A percentile compares a stretch with the other conserved stretches of the same genome.
These are phyloP conservation scores for Lepidurus arcticus DNA, from an alignment of 1,140 invertebrate genomes.

Conservation along the genomic window DNA sequence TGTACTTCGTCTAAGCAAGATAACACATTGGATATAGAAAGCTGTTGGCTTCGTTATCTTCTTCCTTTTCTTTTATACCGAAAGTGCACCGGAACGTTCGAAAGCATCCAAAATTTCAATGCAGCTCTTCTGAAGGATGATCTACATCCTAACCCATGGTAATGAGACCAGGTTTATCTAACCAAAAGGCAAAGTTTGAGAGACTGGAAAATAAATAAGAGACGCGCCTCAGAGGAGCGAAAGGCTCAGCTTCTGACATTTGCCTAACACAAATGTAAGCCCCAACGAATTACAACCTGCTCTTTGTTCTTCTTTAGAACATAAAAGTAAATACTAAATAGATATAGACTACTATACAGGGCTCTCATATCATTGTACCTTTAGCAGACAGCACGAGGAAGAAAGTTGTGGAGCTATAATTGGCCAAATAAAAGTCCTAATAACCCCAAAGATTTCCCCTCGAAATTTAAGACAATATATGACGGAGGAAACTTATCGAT, in stretches of 20 bases:
- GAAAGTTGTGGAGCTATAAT: too few relatives aligned
- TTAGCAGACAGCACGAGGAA: too few relatives aligned
- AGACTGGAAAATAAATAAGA: neutral
- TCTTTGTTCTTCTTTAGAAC: neutral
- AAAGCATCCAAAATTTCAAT: neutral
- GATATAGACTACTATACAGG: too few relatives aligned
- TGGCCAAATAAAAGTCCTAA: too few relatives aligned
- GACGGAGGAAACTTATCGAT: too few relatives aligned
- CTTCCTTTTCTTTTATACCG: neutral
- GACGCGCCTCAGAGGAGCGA: neutral
- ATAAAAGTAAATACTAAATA: neutral
- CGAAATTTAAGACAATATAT: too few relatives aligned
- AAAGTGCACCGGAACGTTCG: neutral
- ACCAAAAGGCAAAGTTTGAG: neutral
- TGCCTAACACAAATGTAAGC: neutral
- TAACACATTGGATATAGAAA: neutral
- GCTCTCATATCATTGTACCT: too few relatives aligned
- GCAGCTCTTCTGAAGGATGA: neutral
- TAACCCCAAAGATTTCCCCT: too few relatives aligned
- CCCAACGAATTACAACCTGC: neutral
- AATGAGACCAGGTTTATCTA: neutral
- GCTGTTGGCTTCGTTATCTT: constrained; percentile 18
- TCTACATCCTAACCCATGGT: neutral
- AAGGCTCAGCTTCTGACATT: neutral
- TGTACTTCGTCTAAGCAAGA: neutral